A percentile compares a stretch with the other conserved stretches of the same genome.
Evolutionary conservation across 2,113 vertebrate species (phyloP).

Genomic region (Fregetta grallaria): DNA sequence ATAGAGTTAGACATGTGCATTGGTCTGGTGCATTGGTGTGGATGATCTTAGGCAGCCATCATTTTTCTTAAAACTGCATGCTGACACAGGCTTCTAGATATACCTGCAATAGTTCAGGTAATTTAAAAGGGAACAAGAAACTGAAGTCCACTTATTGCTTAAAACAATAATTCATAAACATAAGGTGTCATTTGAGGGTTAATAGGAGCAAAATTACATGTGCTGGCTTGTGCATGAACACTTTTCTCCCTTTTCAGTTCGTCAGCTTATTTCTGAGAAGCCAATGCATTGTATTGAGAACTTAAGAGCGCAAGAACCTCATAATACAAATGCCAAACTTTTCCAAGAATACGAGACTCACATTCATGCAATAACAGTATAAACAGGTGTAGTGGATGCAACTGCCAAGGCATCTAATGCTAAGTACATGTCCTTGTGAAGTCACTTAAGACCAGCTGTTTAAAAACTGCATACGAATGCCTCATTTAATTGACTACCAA

Average conservation of each 20-base stretch:
- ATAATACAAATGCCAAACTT: neutral
- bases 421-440: neutral
- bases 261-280: neutral
- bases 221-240: neutral
- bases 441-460: neutral
- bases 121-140: neutral
- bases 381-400: neutral
- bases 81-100: neutral
- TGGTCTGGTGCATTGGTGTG: neutral
- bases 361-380: neutral
- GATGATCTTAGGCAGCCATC: neutral
- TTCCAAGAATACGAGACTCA: neutral
- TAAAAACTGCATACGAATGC: neutral
- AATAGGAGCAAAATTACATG: neutral
- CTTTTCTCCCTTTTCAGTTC: neutral
- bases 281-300: neutral
- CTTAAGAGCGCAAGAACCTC: neutral
- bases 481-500: neutral
- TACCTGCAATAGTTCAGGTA: neutral
- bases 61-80: neutral
- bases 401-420: neutral
- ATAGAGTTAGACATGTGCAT: neutral
- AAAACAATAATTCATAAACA: neutral
- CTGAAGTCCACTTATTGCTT: neutral
- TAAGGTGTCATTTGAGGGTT: neutral